phyloP scores from a whole-genome alignment of 2,113 vertebrate species.

The Callorhinus ursinus region DNA sequence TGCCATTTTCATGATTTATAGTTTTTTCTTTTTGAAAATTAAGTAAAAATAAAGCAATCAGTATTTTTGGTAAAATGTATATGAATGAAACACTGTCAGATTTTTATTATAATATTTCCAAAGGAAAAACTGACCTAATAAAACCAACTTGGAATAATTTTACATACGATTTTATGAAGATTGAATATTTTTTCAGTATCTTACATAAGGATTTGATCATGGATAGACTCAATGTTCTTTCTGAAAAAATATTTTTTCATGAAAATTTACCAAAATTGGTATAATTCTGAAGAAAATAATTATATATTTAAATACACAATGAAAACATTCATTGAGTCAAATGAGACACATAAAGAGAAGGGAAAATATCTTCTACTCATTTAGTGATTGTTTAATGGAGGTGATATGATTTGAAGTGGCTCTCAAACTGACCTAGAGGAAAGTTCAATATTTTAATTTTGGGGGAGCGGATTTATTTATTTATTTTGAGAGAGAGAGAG shows the following conservation, averaged over 20 bases:
- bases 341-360: background rate
- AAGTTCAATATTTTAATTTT: background rate
- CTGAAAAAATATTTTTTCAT: background rate
- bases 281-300: background rate
- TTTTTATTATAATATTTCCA: background rate
- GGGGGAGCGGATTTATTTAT: background rate
- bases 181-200: background rate
- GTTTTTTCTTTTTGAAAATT: background rate
- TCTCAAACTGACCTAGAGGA: background rate
- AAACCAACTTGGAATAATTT: background rate
- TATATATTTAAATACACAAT: background rate
- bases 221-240: background rate
- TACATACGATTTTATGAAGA: background rate
- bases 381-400: background rate
- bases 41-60: background rate
- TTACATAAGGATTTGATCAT: background rate
- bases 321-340: background rate
- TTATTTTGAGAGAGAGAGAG: background rate
- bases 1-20: background rate
- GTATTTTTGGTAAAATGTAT: background rate
- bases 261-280: background rate
- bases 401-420: background rate
- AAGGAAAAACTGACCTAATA: background rate
- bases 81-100: background rate
- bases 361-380: background rate